A percentile compares a stretch with the other conserved stretches of the same genome.
Evolutionary conservation across 2,888 invertebrate genomes (phyloP).

Genomic region (Anaspis maculata): DNA sequence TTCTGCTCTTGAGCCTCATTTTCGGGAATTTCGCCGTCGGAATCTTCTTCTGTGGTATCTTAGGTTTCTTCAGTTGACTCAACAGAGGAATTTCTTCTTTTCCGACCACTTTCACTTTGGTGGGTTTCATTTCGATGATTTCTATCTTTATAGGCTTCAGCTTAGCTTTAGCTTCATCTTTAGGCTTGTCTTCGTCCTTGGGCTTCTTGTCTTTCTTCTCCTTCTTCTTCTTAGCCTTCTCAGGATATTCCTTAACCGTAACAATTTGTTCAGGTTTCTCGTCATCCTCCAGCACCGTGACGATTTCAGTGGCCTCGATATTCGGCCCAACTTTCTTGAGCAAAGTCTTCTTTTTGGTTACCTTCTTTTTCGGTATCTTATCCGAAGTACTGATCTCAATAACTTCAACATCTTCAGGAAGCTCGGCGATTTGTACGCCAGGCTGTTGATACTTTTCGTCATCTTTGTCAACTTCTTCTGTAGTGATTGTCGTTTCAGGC

Average conservation of each 20-base stretch:
- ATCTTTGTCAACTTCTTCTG: constrained; percentile 26
- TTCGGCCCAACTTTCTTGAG: constrained; percentile 30
- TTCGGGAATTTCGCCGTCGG: constrained; percentile 48
- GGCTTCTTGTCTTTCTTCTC: constrained; percentile 10
- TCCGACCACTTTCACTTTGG: constrained; percentile 18
- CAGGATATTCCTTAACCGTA: constrained; percentile 23
- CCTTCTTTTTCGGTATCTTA: constrained; percentile 37
- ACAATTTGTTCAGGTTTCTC: constrained; percentile 27
- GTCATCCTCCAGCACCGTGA: constrained; percentile 28
- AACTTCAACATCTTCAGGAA: constrained; percentile 36
- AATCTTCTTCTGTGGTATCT: constrained; percentile 25
- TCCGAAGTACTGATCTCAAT: constrained; percentile 39
- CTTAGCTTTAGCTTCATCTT: constrained; percentile 14
- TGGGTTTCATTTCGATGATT: constrained; percentile 23
- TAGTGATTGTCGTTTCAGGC: constrained; percentile 24
- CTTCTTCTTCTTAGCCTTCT: constrained; percentile 11
- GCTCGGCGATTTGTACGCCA: constrained; percentile 26
- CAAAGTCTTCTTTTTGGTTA: constrained; percentile 31
- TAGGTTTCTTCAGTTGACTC: constrained; percentile 49
- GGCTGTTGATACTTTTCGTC: constrained; percentile 22
- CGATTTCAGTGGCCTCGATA: constrained; percentile 34
- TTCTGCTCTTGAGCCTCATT: constrained; percentile 61
- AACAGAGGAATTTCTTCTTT: constrained; percentile 38
- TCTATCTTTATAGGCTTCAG: constrained; percentile 29
- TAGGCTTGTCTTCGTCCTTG: constrained; percentile 9